Conservation (phyloP, 2,797 vertebrate genomes). For the Adelosebastes latens region DNA sequence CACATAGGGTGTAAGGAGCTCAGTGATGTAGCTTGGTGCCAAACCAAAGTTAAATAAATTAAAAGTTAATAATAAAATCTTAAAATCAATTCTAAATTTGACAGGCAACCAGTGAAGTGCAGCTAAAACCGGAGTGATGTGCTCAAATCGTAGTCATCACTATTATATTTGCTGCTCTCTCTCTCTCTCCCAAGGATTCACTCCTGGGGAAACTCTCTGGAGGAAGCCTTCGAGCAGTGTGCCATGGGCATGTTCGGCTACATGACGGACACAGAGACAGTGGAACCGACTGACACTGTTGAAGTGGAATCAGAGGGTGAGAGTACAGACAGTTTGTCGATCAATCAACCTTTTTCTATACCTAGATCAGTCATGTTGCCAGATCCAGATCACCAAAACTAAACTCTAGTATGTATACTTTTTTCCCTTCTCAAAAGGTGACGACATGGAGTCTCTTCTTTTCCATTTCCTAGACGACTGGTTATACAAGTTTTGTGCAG, state of each 20-base stretch:
- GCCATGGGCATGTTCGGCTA: slow-evolving; percentile 99
- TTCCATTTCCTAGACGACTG: slow-evolving; percentile 96
- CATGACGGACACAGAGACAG: slow-evolving; percentile 96
- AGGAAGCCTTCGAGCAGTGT: slow-evolving; percentile 96
- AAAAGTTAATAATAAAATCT: too few species aligned
- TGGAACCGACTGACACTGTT: slow-evolving; percentile 89
- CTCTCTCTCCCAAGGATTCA: slow-evolving; percentile 85
- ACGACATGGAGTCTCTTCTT: slow-evolving; percentile 94
- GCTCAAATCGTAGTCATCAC: background rate
- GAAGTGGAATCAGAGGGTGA: slow-evolving; percentile 93
- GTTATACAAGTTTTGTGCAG: slow-evolving; percentile 96
- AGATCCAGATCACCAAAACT: background rate
- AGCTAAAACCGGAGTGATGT: too few species aligned
- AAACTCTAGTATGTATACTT: background rate
- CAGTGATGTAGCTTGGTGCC: too few species aligned
- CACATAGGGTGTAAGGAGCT: too few species aligned
- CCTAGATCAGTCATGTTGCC: background rate
- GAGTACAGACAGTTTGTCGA: background rate
- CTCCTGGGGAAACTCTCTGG: slow-evolving; percentile 93
- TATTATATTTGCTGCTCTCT: background rate
- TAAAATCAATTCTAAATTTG: too few species aligned
- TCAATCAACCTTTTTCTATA: background rate
- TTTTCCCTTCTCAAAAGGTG: slow-evolving; percentile 76
- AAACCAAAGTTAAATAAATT: too few species aligned
- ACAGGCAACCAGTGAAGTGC: too few species aligned